A percentile compares a stretch with the other conserved stretches of the same genome.
Conservation (phyloP, 2,888 invertebrate genomes). For the Acleris sparsana region DNA sequence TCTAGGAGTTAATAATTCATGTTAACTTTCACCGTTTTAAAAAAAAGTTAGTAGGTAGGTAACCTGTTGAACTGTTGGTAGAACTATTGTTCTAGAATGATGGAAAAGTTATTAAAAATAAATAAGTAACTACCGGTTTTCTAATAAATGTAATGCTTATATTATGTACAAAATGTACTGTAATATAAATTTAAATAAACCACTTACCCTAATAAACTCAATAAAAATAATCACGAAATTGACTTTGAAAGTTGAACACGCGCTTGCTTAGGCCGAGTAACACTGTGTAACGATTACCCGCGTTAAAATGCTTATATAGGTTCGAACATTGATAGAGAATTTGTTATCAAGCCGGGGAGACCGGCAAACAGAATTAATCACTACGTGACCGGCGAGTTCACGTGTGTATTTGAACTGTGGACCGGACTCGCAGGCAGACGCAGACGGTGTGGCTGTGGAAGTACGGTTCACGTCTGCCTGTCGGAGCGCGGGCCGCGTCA, state of each 20-base stretch:
- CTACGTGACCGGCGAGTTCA: constrained; percentile 50
- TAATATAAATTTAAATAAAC: constrained; percentile 15
- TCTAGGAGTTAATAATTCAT: constrained; percentile 2
- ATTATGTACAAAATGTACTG: neutral
- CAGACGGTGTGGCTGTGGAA: constrained; percentile 33
- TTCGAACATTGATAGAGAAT: constrained; percentile 22
- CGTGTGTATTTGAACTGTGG: constrained; percentile 59
- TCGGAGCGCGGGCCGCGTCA: constrained; percentile 44
- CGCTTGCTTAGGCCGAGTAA: constrained; percentile 38
- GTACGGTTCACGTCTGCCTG: constrained; percentile 37
- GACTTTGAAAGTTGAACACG: constrained; percentile 10
- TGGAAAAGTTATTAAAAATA: no score
- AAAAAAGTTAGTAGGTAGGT: constrained; percentile 4
- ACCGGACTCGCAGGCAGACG: constrained; percentile 43
- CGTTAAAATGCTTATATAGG: constrained; percentile 41
- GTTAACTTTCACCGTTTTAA: constrained; percentile 24
- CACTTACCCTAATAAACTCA: neutral
- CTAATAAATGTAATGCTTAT: neutral
- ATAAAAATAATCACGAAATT: neutral
- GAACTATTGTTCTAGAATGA: constrained; percentile 2
- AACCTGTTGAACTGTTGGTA: constrained; percentile 8
- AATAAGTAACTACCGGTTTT: no score
- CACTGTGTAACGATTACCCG: constrained; percentile 35
- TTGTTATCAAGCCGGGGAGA: constrained; percentile 40
- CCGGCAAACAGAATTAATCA: no score